Conservation (phyloP, 2,113 vertebrate species). For the Camelus dromedarius region DNA sequence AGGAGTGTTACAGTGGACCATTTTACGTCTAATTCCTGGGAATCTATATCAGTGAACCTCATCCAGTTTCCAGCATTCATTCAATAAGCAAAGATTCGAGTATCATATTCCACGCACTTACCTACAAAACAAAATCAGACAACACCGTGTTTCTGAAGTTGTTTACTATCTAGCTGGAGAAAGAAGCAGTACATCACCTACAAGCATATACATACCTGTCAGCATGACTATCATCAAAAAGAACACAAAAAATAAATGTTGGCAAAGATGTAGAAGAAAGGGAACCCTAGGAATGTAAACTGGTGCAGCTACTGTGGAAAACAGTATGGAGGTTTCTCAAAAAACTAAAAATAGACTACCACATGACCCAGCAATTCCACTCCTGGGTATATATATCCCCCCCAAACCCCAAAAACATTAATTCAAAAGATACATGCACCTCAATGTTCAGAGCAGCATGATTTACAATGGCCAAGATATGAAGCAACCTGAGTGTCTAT, state of each 20-base stretch:
- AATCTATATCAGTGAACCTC: background rate
- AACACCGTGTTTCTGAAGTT: background rate
- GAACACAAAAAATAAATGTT: background rate
- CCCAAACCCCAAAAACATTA: too few species aligned
- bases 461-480: too few species aligned
- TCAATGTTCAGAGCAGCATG: too few species aligned
- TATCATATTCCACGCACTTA: background rate
- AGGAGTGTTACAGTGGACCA: background rate
- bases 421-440: too few species aligned
- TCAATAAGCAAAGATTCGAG: background rate
- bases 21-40: background rate
- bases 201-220: background rate
- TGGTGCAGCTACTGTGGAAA: background rate
- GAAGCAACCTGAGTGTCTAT: too few species aligned
- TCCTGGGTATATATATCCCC: too few species aligned
- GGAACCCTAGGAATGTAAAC: background rate
- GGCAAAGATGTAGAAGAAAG: background rate
- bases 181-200: background rate
- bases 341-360: too few species aligned
- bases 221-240: too few species aligned
- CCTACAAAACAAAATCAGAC: background rate
- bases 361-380: too few species aligned
- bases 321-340: too few species aligned
- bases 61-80: background rate
- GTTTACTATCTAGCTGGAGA: background rate